Conservation (phyloP, 1,140 invertebrate genomes). For the Philaenus spumarius region DNA sequence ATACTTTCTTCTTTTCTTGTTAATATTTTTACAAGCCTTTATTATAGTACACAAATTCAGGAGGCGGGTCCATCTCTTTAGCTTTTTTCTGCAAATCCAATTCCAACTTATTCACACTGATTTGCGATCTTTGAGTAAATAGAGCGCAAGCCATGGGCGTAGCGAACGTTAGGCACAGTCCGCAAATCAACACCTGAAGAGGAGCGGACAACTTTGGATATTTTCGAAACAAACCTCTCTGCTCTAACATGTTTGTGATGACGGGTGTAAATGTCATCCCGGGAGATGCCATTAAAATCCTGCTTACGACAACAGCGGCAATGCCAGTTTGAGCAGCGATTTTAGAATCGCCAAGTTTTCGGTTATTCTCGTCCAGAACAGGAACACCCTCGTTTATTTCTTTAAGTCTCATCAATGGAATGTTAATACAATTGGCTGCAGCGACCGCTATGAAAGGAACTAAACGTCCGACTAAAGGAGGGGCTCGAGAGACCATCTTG, state of each 20-base stretch:
- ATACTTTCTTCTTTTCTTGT: no score
- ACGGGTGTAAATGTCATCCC: constrained; percentile 74
- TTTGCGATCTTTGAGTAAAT: constrained; percentile 59
- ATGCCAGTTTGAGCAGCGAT: constrained; percentile 77
- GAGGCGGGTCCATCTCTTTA: not conserved
- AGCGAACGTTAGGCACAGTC: constrained; percentile 71
- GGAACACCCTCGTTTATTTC: constrained; percentile 73
- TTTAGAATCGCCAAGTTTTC: constrained; percentile 70
- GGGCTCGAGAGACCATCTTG: constrained; percentile 54
- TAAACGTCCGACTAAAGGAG: constrained; percentile 58
- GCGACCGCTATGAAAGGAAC: constrained; percentile 96
- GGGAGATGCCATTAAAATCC: constrained; percentile 87
- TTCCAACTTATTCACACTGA: constrained; percentile 46
- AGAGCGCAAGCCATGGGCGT: constrained; percentile 76
- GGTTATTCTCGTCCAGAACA: constrained; percentile 68
- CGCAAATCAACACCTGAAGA: constrained; percentile 60
- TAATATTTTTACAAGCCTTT: constrained; percentile 28
- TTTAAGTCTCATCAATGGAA: constrained; percentile 93
- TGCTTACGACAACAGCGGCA: constrained; percentile 71
- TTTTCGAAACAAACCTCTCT: constrained; percentile 44
- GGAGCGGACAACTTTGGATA: constrained; percentile 51
- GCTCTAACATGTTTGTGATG: constrained; percentile 59
- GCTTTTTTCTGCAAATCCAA: constrained; percentile 1
- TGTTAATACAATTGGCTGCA: constrained; percentile 96
- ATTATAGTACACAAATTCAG: constrained; percentile 21